A percentile compares a stretch with the other conserved stretches of the same genome.
Evolutionary conservation across 2,888 invertebrate species (phyloP).

Genomic region (Meghimatium bilineatum): DNA sequence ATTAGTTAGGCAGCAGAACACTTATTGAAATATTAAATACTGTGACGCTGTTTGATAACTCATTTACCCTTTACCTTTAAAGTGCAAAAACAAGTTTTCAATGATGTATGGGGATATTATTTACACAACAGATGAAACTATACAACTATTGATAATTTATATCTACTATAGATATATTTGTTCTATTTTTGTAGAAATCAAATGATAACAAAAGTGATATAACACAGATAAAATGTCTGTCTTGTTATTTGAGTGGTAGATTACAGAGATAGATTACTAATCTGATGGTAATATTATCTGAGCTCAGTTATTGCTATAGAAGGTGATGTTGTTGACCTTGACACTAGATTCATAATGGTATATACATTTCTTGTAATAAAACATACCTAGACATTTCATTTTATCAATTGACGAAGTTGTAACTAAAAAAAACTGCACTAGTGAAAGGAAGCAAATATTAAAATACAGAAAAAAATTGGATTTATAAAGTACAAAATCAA

Average conservation of each 20-base stretch:
- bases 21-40: no score
- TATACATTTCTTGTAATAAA: neutral
- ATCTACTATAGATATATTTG: no score
- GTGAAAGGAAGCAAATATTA: no score
- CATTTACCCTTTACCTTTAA: no score
- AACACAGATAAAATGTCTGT: neutral
- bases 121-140: neutral
- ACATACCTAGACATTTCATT: neutral
- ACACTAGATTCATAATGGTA: neutral
- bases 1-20: no score
- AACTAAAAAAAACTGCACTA: neutral
- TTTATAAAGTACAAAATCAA: no score
- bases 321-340: neutral
- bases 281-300: neutral
- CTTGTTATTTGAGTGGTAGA: neutral
- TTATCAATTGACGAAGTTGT: neutral
- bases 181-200: neutral
- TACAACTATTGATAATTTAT: neutral
- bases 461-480: no score
- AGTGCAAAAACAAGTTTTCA: neutral
- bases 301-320: neutral
- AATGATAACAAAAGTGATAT: neutral
- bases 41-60: no score
- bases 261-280: neutral
- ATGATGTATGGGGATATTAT: neutral